Percentiles rank a stretch among this genome's conserved stretches.
phyloP scores from a whole-genome alignment of 2,888 invertebrate genomes.

The Nemotelus pantherinus region DNA sequence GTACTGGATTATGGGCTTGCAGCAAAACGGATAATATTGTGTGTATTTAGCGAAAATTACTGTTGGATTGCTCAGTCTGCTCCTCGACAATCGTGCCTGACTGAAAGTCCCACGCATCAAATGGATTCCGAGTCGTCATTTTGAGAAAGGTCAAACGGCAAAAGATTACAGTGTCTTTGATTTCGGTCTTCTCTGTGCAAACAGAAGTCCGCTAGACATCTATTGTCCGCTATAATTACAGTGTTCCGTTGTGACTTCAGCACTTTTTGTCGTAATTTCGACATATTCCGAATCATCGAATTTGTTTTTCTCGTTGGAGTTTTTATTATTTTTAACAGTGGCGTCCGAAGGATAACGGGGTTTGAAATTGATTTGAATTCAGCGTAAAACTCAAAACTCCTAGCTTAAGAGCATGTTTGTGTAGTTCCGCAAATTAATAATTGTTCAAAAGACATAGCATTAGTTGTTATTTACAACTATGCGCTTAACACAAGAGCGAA shows the following conservation, averaged over 20 bases:
- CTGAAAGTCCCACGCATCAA: constrained; percentile 34
- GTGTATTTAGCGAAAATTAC: constrained; percentile 30
- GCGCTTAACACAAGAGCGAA: too few species aligned
- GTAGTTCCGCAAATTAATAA: too few species aligned
- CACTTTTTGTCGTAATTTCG: constrained; percentile 46
- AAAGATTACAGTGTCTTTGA: constrained; percentile 32
- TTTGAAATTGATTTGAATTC: background rate
- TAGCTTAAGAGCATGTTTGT: too few species aligned
- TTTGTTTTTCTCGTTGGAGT: background rate
- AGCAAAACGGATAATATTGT: constrained; percentile 15
- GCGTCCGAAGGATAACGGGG: background rate
- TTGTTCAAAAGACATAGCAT: too few species aligned
- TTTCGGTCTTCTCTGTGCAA: constrained; percentile 26
- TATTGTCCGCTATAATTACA: constrained; percentile 47
- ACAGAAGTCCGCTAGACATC: constrained; percentile 48
- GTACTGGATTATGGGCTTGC: constrained; percentile 10
- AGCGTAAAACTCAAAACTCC: too few species aligned
- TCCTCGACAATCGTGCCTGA: background rate
- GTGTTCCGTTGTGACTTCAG: constrained; percentile 48
- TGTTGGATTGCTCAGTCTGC: constrained; percentile 6
- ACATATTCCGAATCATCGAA: constrained; percentile 45
- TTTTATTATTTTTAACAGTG: constrained; percentile 1
- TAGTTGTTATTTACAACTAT: too few species aligned
- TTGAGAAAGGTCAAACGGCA: constrained; percentile 23
- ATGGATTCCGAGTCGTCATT: constrained; percentile 18